These are phyloP conservation scores for Antechinus flavipes DNA, from an alignment of 2,113 vertebrate species.

Conservation along the genomic window DNA sequence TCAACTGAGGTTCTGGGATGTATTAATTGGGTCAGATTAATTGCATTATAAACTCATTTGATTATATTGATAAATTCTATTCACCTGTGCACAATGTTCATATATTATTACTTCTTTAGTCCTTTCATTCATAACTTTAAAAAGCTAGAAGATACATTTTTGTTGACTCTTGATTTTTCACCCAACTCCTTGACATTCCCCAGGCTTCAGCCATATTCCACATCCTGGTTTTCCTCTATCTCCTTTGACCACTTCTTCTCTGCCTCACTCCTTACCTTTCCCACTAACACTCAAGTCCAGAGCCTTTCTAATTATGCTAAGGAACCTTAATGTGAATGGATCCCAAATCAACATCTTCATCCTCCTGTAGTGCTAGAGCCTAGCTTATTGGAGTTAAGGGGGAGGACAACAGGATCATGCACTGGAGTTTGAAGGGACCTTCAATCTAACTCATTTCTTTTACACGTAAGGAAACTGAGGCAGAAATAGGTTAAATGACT, in stretches of 20 bases:
- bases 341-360: not conserved
- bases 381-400: not conserved
- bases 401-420: not conserved
- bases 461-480: constrained; percentile 8
- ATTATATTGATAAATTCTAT: not conserved
- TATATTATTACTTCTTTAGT: not conserved
- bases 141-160: too few relatives aligned
- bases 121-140: not conserved
- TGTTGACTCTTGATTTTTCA: not conserved
- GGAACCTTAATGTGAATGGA: not conserved
- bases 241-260: not conserved
- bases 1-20: not conserved
- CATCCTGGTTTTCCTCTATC: not conserved
- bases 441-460: not conserved
- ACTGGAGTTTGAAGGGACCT: not conserved
- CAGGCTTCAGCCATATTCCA: not conserved
- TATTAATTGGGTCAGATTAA: not conserved
- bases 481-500: not conserved
- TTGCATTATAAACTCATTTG: not conserved
- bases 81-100: not conserved
- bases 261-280: not conserved
- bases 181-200: not conserved
- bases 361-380: not conserved
- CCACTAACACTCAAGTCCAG: not conserved
- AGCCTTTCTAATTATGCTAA: not conserved